Evolutionary conservation across 1,140 invertebrate species (phyloP).

Genomic region (Tetragnatha versicolor): DNA sequence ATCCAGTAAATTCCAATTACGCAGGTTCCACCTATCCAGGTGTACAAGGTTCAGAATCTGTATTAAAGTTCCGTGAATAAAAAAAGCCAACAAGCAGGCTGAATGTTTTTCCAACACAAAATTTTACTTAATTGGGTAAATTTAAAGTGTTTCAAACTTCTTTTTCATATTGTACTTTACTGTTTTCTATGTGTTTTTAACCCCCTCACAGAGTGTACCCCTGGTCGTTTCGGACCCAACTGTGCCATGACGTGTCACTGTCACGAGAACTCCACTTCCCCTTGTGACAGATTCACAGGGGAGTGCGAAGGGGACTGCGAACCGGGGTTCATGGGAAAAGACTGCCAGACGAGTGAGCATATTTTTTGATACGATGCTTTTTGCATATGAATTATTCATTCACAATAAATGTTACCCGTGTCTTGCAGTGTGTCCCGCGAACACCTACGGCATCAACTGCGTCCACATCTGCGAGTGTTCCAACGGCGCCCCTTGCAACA

Average conservation of each 20-base stretch:
- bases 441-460: slow-evolving; percentile 45
- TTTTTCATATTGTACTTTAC: too few relatives aligned
- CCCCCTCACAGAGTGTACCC: slow-evolving; percentile 26
- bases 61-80: too few relatives aligned
- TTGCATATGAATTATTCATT: neutral
- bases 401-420: neutral
- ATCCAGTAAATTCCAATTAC: too few relatives aligned
- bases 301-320: slow-evolving; percentile 38
- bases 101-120: too few relatives aligned
- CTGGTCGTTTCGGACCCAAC: slow-evolving; percentile 47
- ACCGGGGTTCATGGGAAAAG: slow-evolving; percentile 44
- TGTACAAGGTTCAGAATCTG: too few relatives aligned
- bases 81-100: too few relatives aligned
- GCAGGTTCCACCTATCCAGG: too few relatives aligned
- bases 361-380: neutral
- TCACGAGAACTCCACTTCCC: neutral
- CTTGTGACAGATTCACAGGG: slow-evolving; percentile 44
- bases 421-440: slow-evolving; percentile 35
- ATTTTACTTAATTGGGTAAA: too few relatives aligned
- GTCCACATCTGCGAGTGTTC: slow-evolving; percentile 10
- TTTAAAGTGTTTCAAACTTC: too few relatives aligned
- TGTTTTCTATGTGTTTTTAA: too few relatives aligned
- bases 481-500: slow-evolving; percentile 29
- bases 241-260: slow-evolving; percentile 50
- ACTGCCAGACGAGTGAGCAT: slow-evolving; percentile 48